phyloP scores from a whole-genome alignment of 1,140 invertebrate genomes.

The Diploscapter pachys region DNA sequence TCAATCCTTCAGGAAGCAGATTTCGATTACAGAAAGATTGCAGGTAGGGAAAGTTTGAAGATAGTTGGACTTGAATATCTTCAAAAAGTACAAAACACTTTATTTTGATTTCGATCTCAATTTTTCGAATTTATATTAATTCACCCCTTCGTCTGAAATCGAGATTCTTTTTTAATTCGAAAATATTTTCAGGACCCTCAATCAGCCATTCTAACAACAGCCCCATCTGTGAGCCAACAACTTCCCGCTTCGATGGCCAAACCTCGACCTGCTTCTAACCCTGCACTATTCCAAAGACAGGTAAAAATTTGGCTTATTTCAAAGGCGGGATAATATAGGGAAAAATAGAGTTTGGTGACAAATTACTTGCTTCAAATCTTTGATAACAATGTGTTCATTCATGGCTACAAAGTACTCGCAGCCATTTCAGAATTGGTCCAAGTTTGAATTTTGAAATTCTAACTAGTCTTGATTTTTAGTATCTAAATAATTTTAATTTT shows the following conservation, averaged over 20 bases:
- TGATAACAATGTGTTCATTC: too few relatives aligned
- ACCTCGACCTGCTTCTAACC: conserved; percentile 46
- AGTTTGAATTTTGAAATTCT: neutral
- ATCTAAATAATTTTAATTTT: neutral
- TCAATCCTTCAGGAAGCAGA: conserved; percentile 49
- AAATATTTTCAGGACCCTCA: conserved; percentile 48
- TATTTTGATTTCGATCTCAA: too few relatives aligned
- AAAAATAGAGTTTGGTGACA: too few relatives aligned
- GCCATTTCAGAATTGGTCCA: neutral
- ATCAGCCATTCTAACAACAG: conserved; percentile 49
- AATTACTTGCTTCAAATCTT: too few relatives aligned
- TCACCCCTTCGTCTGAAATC: too few relatives aligned
- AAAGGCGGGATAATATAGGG: neutral
- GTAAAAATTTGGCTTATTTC: conserved; percentile 3
- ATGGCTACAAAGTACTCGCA: too few relatives aligned
- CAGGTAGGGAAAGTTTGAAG: conserved; percentile 6
- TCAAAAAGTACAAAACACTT: too few relatives aligned
- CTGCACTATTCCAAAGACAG: conserved; percentile 41
- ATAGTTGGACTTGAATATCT: too few relatives aligned
- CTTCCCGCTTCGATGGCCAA: conserved; percentile 31
- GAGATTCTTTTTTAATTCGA: neutral
- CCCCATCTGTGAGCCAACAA: conserved; percentile 15
- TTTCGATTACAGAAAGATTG: conserved; percentile 47
- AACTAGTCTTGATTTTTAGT: conserved; percentile 17
- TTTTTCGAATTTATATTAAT: too few relatives aligned